phyloP scores from a whole-genome alignment of 2,113 vertebrate species.

The Boleophthalmus pectinirostris region DNA sequence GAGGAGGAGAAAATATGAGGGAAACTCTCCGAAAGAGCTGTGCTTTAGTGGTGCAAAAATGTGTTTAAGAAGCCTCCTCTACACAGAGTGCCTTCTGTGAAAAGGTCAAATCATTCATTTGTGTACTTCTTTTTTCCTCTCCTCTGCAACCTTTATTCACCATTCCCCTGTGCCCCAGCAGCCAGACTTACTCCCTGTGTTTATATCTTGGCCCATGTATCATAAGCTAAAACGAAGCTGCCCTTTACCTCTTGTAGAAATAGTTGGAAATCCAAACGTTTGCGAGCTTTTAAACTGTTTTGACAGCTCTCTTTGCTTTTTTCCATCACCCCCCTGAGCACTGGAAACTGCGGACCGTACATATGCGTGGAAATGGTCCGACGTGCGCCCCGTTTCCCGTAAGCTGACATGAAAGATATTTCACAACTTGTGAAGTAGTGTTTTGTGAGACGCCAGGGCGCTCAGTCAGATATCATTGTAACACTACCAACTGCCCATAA shows the following conservation, averaged over 20 bases:
- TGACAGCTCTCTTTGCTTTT: conserved; percentile 70
- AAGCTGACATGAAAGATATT: conserved; percentile 71
- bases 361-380: conserved; percentile 59
- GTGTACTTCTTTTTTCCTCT: conserved; percentile 65
- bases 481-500: conserved; percentile 47
- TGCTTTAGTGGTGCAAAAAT: conserved; percentile 55
- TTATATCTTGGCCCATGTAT: conserved; percentile 74
- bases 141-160: conserved; percentile 71
- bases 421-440: conserved; percentile 64
- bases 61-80: conserved; percentile 67
- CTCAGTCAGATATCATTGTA: conserved; percentile 59
- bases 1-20: conserved; percentile 5
- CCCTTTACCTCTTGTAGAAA: conserved; percentile 73
- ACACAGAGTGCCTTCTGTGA: conserved; percentile 75
- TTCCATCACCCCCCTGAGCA: conserved; percentile 65
- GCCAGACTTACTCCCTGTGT: conserved; percentile 65
- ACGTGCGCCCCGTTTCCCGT: conserved; percentile 61
- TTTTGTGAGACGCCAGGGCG: conserved; percentile 58
- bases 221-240: conserved; percentile 71
- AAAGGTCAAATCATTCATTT: conserved; percentile 79
- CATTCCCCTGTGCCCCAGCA: conserved; percentile 58
- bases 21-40: conserved; percentile 53
- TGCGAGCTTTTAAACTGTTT: conserved; percentile 73
- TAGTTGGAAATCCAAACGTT: conserved; percentile 69
- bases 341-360: conserved; percentile 59